Conservation (phyloP, 2,888 invertebrate species). For the Dimorphilus gyrociliatus region DNA sequence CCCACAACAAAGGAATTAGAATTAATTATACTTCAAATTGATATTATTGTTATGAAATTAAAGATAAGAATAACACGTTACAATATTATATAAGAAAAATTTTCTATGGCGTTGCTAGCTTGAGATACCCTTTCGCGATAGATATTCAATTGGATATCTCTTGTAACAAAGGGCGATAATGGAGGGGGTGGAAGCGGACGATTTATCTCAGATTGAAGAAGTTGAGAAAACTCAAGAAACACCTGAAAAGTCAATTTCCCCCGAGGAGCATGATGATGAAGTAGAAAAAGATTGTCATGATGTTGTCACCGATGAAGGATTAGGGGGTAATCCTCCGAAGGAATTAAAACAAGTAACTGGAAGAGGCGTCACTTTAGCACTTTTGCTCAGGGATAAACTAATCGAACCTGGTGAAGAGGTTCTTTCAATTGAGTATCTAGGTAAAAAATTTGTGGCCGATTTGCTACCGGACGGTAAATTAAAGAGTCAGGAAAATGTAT, state of each 20-base stretch:
- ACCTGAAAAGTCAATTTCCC: constrained; percentile 4
- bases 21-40: too few species aligned
- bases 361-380: constrained; percentile 58
- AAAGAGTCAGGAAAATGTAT: constrained; percentile 66
- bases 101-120: too few species aligned
- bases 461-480: constrained; percentile 70
- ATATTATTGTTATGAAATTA: too few species aligned
- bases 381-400: constrained; percentile 66
- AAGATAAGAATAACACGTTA: too few species aligned
- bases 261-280: constrained; percentile 10
- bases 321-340: constrained; percentile 30
- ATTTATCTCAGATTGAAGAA: too few species aligned
- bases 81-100: too few species aligned
- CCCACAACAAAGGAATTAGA: too few species aligned
- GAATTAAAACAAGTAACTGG: constrained; percentile 34
- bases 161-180: too few species aligned
- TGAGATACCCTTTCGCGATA: too few species aligned
- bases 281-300: constrained; percentile 16
- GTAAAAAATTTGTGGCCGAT: constrained; percentile 74
- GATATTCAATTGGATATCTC: too few species aligned
- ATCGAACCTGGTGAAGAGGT: constrained; percentile 63
- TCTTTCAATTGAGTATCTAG: constrained; percentile 78
- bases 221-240: too few species aligned
- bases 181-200: too few species aligned
- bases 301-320: constrained; percentile 12